Base-by-base conservation (phyloP, 2,888 invertebrate species). In the Sipha maydis region DNA sequence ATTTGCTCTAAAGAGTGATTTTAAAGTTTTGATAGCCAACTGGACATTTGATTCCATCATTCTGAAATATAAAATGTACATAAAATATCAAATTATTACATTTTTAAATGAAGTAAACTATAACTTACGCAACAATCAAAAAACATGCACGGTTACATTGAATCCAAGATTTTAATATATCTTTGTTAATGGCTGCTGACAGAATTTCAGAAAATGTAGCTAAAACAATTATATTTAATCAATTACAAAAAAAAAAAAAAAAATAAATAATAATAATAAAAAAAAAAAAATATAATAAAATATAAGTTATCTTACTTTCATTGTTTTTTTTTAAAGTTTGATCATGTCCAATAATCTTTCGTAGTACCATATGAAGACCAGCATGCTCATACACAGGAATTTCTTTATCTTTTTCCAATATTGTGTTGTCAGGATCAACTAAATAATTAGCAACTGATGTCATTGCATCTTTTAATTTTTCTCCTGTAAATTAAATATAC, bases 101-200 rank as follows among this genome's bases (percentile, higher is more conserved):
- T 1, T 69, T 19, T 28, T 77, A 11, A n/a, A 34, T n/a, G 0
- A 5, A 17, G 34, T 11, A 69, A 41, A 25, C 38, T 67, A 31
- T 82, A 56, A 89, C 89, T 89, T 48, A 89, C 89, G 54, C 71
- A 21, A 96, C 92, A 17, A 97, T 92, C 88, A 96, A 93, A 91
- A 96, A 97, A 90, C 96, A 96, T 0, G 95, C 96, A 90, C 97
- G 93, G 91, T 97, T 97, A 75, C 94, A 94, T 78, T 93, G 92
- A 84, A 95, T 91, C 96, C 96, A 96, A 25, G 92, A 91, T 90
- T 93, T 91, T 3, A 96, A 91, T 84, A 93, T 93, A 83, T 94
- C 93, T 69, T 92, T 92, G 25, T 92, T 84, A n/a, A 89, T 54
- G 4, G 31, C 9, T 9, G 78, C 67, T 19, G 79, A 71, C 21